Percentiles rank a stretch among this genome's conserved stretches.
These are phyloP conservation scores for Sebastes flavidus DNA, from an alignment of 2,797 vertebrate species.

Conservation along the genomic window DNA sequence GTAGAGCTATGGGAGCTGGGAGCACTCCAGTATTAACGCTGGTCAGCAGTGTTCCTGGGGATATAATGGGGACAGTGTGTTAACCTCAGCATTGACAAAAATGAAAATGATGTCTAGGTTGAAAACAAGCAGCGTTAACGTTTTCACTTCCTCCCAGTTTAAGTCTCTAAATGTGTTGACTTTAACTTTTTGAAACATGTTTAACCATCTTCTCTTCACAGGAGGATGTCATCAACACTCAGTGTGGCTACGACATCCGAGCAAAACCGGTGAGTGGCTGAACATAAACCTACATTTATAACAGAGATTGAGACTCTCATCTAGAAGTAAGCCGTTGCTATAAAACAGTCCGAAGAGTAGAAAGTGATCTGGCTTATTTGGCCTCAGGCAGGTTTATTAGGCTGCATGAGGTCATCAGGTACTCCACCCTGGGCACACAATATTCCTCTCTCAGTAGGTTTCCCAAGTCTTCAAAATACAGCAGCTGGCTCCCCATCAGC, in stretches of 20 bases:
- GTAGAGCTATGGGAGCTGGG: background rate
- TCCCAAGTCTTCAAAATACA: slow-evolving; percentile 35
- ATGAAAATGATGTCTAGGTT: background rate
- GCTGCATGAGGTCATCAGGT: slow-evolving; percentile 60
- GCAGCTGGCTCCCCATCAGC: slow-evolving; percentile 68
- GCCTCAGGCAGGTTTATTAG: slow-evolving; percentile 1
- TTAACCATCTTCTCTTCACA: slow-evolving; percentile 63
- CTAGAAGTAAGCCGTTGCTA: background rate
- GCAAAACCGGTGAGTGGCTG: slow-evolving; percentile 90
- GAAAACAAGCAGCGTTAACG: background rate
- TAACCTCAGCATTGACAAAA: background rate
- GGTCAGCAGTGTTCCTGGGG: background rate
- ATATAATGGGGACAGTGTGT: background rate
- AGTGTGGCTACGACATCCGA: slow-evolving; percentile 97
- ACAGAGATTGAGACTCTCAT: background rate
- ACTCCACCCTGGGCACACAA: slow-evolving; percentile 66
- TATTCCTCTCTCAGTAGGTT: slow-evolving; percentile 56
- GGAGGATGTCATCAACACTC: slow-evolving; percentile 99
- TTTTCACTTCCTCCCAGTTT: background rate
- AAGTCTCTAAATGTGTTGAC: background rate
- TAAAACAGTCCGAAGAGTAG: background rate
- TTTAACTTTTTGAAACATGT: background rate
- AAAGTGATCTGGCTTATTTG: slow-evolving; percentile 8
- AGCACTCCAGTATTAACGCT: background rate
- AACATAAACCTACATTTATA: background rate